Percentiles rank a stretch among this genome's conserved stretches.
phyloP scores from a whole-genome alignment of 2,888 invertebrate species.

The Cacoxenus indagator region DNA sequence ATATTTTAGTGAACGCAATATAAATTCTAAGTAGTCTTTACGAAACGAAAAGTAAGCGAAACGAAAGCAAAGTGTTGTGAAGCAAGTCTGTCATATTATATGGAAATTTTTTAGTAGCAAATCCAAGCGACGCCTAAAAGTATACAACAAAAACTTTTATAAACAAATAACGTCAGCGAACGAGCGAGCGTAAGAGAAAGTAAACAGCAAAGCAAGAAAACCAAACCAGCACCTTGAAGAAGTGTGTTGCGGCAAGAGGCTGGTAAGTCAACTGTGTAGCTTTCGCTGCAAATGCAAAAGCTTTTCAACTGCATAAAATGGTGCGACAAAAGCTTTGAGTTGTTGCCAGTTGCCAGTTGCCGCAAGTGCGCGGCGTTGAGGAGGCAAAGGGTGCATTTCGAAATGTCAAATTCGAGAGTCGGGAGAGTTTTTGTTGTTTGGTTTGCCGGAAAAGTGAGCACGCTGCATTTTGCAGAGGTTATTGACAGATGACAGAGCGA shows the following conservation, averaged over 20 bases:
- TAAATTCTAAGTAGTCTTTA: constrained; percentile 4
- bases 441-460: constrained; percentile 3
- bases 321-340: constrained; percentile 6
- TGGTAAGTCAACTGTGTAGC: not conserved
- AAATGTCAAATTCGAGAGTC: not conserved
- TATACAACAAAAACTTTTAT: constrained; percentile 6
- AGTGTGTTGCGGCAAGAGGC: not conserved
- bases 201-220: not conserved
- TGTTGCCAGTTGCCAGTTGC: constrained; percentile 22
- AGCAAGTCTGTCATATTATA: constrained; percentile 22
- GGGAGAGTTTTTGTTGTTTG: not conserved
- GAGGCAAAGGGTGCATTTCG: not conserved
- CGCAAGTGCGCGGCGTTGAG: constrained; percentile 27
- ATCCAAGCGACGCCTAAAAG: not conserved
- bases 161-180: not conserved
- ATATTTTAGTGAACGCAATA: constrained; percentile 4
- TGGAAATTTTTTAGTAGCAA: constrained; percentile 3
- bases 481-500: constrained; percentile 33
- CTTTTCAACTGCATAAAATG: constrained; percentile 21
- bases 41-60: not conserved
- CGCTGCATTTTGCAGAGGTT: constrained; percentile 33
- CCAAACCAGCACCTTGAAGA: not conserved
- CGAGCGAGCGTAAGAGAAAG: not conserved
- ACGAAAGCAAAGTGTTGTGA: constrained; percentile 3
- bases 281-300: constrained; percentile 11